phyloP scores from a whole-genome alignment of 1,140 invertebrate species.

The Camponotus floridanus region DNA sequence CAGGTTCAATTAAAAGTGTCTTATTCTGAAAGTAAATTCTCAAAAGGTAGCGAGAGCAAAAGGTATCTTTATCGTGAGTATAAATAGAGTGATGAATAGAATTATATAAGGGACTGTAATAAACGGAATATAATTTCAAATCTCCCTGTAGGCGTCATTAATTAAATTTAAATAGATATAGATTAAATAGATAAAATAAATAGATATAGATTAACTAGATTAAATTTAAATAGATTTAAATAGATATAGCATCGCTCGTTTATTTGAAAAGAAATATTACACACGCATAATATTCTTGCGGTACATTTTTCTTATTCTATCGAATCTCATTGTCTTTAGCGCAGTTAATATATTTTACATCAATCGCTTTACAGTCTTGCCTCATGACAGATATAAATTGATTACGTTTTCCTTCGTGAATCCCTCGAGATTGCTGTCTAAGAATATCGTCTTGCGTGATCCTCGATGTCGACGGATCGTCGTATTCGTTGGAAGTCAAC shows the following conservation, averaged over 20 bases:
- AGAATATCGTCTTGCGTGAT: constrained; percentile 69
- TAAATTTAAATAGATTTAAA: background rate
- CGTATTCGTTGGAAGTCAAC: constrained; percentile 64
- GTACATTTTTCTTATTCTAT: background rate
- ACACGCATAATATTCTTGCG: background rate
- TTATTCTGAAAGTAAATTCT: background rate
- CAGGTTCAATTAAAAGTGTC: constrained; percentile 30
- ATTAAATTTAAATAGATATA: constrained; percentile 30
- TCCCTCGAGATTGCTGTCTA: constrained; percentile 42
- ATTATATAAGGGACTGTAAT: background rate
- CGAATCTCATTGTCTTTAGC: background rate
- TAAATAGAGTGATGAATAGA: constrained; percentile 10
- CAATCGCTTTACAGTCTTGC: background rate
- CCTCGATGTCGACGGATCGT: constrained; percentile 44
- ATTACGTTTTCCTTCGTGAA: constrained; percentile 2
- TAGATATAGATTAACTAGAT: too few relatives aligned
- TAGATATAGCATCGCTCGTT: constrained; percentile 1
- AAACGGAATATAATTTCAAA: background rate
- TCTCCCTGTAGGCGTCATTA: constrained; percentile 11
- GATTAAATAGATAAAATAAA: background rate
- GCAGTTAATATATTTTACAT: background rate
- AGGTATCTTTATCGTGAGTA: constrained; percentile 3
- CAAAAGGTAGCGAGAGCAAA: too few relatives aligned
- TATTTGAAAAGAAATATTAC: background rate
- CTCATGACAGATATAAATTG: constrained; percentile 13